Conservation (phyloP, 2,797 vertebrate genomes). For the Gallinago nigripennis region DNA sequence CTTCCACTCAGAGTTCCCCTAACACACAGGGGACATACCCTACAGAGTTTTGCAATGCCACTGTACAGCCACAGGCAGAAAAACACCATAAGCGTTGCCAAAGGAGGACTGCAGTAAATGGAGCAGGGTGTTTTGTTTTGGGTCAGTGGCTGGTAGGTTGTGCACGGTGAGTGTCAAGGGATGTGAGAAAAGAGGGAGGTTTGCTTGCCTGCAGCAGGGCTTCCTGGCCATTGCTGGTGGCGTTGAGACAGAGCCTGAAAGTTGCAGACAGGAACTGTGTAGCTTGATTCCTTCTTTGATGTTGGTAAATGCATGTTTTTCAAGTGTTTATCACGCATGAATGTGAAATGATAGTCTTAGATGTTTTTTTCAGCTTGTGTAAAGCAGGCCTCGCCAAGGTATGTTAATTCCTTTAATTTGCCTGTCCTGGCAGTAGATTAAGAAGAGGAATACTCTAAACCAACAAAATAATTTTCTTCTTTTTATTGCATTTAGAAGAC, state of each 20-base stretch:
- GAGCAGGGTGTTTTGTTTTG: not conserved
- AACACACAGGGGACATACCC: not conserved
- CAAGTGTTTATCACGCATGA: not conserved
- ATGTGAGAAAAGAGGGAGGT: not conserved
- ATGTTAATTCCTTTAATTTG: not conserved
- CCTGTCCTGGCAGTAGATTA: not conserved
- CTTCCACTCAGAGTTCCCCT: not conserved
- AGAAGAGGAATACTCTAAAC: not conserved
- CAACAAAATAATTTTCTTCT: not conserved
- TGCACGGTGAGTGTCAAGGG: too few relatives aligned
- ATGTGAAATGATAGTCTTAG: not conserved
- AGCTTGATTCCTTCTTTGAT: not conserved
- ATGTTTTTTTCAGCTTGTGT: not conserved
- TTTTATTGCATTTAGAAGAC: not conserved
- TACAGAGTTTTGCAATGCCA: not conserved
- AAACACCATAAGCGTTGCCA: accelerated
- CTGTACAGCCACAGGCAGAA: not conserved
- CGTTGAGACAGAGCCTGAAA: not conserved
- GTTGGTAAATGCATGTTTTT: not conserved
- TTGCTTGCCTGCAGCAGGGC: not conserved
- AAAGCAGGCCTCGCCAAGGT: not conserved
- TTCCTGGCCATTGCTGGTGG: not conserved
- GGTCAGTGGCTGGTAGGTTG: not conserved
- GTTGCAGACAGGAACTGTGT: not conserved
- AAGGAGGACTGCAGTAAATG: not conserved